These are phyloP conservation scores for Chiloscyllium punctatum DNA, from an alignment of 2,797 vertebrate genomes.

Conservation along the genomic window DNA sequence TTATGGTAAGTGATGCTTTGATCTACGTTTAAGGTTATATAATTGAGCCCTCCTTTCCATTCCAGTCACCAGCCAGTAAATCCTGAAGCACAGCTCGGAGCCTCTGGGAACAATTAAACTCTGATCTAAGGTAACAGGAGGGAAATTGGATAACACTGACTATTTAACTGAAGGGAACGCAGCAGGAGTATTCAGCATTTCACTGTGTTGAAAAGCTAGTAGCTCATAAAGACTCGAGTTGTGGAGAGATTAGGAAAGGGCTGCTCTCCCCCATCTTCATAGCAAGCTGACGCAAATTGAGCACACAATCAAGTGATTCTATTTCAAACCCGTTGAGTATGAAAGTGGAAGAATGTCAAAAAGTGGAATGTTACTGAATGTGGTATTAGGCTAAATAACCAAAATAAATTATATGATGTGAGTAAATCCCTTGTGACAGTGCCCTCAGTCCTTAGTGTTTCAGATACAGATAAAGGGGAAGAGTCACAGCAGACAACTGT, in stretches of 20 bases:
- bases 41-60: background rate
- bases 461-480: background rate
- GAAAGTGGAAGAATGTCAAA: background rate
- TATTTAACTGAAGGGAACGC: background rate
- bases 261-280: background rate
- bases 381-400: background rate
- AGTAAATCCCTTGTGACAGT: background rate
- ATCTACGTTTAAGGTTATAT: slow-evolving; percentile 23
- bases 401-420: background rate
- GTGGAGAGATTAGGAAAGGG: background rate
- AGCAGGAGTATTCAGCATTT: background rate
- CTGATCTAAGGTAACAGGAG: background rate
- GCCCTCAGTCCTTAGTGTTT: background rate
- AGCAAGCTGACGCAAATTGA: background rate
- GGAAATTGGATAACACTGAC: background rate
- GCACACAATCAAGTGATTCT: background rate
- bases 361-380: background rate
- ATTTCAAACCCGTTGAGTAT: background rate
- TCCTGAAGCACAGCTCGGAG: background rate
- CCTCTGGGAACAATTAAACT: slow-evolving; percentile 34
- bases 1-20: background rate
- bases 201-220: slow-evolving; percentile 1
- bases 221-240: background rate
- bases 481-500: background rate
- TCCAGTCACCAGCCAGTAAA: background rate